A percentile compares a stretch with the other conserved stretches of the same genome.
Evolutionary conservation across 1,140 invertebrate species (phyloP).

Genomic region (Schlechtendalia chinensis): DNA sequence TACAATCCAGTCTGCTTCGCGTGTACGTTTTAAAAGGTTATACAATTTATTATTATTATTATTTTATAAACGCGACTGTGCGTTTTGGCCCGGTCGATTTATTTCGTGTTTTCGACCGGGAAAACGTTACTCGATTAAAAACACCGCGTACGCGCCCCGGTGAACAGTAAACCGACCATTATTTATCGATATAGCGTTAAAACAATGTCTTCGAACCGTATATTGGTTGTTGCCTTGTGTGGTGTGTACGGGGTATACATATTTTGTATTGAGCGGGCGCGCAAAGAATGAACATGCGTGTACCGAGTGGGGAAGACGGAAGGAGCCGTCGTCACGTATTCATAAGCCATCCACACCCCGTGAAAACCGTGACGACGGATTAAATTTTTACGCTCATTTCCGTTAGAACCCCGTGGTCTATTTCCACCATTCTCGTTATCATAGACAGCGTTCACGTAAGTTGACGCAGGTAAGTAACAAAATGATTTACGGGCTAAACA

Average conservation of each 20-base stretch:
- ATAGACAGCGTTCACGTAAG: background rate
- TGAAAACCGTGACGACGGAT: constrained; percentile 8
- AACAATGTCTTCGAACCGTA: background rate
- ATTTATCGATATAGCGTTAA: constrained; percentile 1
- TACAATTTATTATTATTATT: too few relatives aligned
- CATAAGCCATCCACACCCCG: too few relatives aligned
- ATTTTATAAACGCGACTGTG: too few relatives aligned
- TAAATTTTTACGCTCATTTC: background rate
- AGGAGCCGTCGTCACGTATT: too few relatives aligned
- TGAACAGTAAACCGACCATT: background rate
- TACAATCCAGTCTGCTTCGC: too few relatives aligned
- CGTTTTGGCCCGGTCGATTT: too few relatives aligned
- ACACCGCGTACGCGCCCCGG: background rate
- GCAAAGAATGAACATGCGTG: too few relatives aligned
- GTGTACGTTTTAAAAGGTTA: too few relatives aligned
- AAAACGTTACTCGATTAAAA: background rate
- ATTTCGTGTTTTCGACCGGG: too few relatives aligned
- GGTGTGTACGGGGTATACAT: too few relatives aligned
- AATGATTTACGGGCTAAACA: constrained; percentile 18
- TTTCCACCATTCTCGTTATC: background rate
- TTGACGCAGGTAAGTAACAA: background rate
- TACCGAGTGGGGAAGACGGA: too few relatives aligned
- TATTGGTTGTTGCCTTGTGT: background rate
- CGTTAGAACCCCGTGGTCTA: background rate
- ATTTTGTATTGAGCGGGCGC: too few relatives aligned